Conservation (phyloP, 2,888 invertebrate genomes). For the Pterostichus madidus region DNA sequence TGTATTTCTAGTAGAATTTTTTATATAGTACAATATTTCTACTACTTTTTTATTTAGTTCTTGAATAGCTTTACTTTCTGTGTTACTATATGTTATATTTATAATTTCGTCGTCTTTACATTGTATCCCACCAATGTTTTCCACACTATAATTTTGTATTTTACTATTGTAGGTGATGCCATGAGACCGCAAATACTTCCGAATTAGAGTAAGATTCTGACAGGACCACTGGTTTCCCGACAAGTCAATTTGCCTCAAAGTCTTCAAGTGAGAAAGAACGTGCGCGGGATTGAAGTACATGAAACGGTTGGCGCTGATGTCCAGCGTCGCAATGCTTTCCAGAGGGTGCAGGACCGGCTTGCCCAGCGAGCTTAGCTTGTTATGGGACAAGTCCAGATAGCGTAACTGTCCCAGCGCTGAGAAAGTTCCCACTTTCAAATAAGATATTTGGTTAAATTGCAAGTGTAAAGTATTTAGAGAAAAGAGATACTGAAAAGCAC, state of each 20-base stretch:
- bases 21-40: no score
- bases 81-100: no score
- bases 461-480: not conserved
- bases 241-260: not conserved
- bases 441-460: not conserved
- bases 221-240: conserved; percentile 1
- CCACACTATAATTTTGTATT: not conserved
- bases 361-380: not conserved
- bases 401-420: not conserved
- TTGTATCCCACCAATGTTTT: not conserved
- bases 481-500: not conserved
- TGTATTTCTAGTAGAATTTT: no score
- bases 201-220: not conserved
- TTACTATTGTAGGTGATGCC: not conserved
- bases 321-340: not conserved
- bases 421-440: not conserved
- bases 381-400: not conserved
- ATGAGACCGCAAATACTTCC: not conserved
- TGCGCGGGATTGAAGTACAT: not conserved
- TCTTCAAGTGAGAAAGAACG: not conserved
- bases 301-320: conserved; percentile 18
- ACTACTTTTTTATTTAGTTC: no score
- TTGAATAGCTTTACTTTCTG: no score
- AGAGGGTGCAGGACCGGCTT: not conserved
- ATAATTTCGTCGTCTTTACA: no score